Conservation (phyloP, 2,113 vertebrate species). For the Ctenodactylus gundi region DNA sequence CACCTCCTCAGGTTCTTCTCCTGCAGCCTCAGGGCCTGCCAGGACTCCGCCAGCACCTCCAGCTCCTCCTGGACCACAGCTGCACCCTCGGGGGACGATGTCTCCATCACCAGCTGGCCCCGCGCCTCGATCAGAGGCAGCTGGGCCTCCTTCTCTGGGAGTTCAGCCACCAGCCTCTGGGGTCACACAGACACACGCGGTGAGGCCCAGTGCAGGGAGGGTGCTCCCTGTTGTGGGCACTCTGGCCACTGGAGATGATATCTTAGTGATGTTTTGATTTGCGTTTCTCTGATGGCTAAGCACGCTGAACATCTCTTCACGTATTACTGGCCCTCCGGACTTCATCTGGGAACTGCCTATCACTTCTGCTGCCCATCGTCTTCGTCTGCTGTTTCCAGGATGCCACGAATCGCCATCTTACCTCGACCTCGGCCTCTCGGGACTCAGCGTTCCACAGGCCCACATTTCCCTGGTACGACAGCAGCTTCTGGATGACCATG, state of each 20-base stretch:
- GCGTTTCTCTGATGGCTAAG: too few relatives aligned
- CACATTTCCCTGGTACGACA: constrained; percentile 76
- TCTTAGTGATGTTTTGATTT: too few relatives aligned
- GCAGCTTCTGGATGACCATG: constrained; percentile 85
- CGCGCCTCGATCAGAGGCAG: constrained; percentile 86
- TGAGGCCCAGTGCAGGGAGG: background rate
- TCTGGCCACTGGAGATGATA: background rate
- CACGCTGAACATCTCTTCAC: too few relatives aligned
- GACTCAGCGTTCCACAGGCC: constrained; percentile 79
- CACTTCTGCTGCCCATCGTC: too few relatives aligned
- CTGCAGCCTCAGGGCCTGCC: constrained; percentile 82
- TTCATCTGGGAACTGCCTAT: too few relatives aligned
- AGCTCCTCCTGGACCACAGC: constrained; percentile 86
- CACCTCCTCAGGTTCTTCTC: constrained; percentile 76
- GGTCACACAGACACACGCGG: background rate
- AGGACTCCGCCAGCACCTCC: constrained; percentile 82
- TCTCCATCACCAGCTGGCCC: constrained; percentile 85
- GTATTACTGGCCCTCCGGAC: too few relatives aligned
- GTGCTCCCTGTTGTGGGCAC: fast-evolving
- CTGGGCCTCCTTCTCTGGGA: constrained; percentile 92
- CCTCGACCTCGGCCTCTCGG: constrained; percentile 87
- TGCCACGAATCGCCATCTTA: constrained; percentile 64
- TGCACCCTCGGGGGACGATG: constrained; percentile 89
- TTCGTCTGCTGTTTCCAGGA: too few relatives aligned
- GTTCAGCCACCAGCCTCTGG: constrained; percentile 89